Percentiles rank a stretch among this genome's conserved stretches.
Conservation (phyloP, 2,113 vertebrate genomes). For the Perca schrenkii region DNA sequence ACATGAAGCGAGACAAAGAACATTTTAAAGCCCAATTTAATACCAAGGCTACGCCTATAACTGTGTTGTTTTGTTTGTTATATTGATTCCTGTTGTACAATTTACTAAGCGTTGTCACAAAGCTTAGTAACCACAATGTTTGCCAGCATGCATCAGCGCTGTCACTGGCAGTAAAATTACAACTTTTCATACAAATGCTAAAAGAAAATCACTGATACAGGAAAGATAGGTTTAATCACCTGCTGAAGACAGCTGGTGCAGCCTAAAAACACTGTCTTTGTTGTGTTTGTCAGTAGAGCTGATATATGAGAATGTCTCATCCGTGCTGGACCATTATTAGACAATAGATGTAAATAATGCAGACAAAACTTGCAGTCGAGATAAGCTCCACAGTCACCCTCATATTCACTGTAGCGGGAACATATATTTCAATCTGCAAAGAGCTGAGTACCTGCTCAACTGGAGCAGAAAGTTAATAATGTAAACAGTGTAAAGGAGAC, state of each 20-base stretch:
- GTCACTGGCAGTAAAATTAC: neutral
- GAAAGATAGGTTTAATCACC: neutral
- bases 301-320: neutral
- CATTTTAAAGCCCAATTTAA: neutral
- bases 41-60: rapidly evolving
- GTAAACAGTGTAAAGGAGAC: neutral
- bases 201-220: neutral
- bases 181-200: neutral
- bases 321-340: neutral
- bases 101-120: neutral
- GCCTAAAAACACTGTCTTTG: neutral
- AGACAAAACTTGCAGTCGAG: neutral
- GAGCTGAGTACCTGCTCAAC: neutral
- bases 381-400: neutral
- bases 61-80: neutral
- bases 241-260: neutral
- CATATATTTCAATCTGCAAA: neutral
- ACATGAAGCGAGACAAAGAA: neutral
- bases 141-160: neutral
- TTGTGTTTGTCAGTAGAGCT: neutral
- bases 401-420: neutral
- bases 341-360: neutral
- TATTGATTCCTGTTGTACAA: neutral
- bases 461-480: neutral
- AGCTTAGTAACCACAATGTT: neutral